Percentiles rank a stretch among this genome's conserved stretches.
phyloP scores from a whole-genome alignment of 2,797 vertebrate genomes.

The Odontamblyopus rebecca region DNA sequence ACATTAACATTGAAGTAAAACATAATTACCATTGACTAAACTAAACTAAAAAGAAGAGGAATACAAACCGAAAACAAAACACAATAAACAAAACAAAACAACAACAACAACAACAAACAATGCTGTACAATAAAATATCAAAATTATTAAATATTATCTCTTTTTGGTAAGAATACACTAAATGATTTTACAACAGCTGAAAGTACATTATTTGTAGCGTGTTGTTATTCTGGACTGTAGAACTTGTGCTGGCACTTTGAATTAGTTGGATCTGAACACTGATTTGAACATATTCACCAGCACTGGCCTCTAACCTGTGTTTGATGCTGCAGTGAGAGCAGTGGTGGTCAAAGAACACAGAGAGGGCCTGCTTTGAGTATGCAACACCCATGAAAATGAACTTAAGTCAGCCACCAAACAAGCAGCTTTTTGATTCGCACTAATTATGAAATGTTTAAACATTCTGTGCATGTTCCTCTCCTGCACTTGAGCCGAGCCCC shows the following conservation, averaged over 20 bases:
- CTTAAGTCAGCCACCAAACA: conserved; percentile 56
- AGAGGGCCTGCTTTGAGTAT: conserved; percentile 24
- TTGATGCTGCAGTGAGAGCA: conserved; percentile 35
- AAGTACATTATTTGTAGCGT: conserved; percentile 28
- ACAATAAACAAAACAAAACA: too few relatives aligned
- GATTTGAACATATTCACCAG: conserved; percentile 64
- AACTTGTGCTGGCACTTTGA: conserved; percentile 35
- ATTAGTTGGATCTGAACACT: conserved; percentile 50
- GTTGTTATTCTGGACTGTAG: conserved; percentile 48
- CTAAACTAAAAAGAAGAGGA: conserved; percentile 16
- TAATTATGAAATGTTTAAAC: conserved; percentile 74
- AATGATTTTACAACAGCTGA: too few relatives aligned
- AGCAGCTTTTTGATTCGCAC: conserved; percentile 64
- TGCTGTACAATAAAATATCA: neutral
- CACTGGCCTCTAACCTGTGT: conserved; percentile 46
- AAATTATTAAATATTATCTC: neutral
- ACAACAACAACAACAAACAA: neutral
- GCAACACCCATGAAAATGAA: conserved; percentile 49
- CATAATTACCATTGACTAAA: neutral
- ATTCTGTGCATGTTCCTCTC: conserved; percentile 68
- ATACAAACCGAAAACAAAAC: neutral
- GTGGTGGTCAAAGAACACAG: conserved; percentile 59
- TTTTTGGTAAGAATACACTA: too few relatives aligned
- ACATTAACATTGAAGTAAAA: neutral
- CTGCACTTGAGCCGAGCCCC: conserved; percentile 41